Evolutionary conservation across 2,888 invertebrate species (phyloP), one percentile per base, ranked within the genome.

Genomic region (Lysandra coridon): DNA sequence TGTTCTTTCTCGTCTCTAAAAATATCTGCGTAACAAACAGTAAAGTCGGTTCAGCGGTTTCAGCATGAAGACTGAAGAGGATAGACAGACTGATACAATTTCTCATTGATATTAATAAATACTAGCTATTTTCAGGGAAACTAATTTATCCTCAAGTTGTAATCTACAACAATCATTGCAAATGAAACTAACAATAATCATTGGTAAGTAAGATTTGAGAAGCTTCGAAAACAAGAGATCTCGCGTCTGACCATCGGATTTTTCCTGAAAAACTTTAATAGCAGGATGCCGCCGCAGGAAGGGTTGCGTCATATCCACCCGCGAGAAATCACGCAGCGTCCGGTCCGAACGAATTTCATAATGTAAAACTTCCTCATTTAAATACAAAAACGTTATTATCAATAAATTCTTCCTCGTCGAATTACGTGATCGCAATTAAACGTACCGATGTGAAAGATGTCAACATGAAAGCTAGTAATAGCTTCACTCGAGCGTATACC

Each of bases 381-480:
- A 53, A 62, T 74, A 62, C 33, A 60, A 74, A 33, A 33, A 37
- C 33, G 49, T 30, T 73, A 69, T 40, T 73, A 73, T 23, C 37
- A 33, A 74, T 17, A 79, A 78, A 78, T 79, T 76, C 7, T 75
- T 33, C 53, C 75, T 53, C 74, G 44, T 2, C 44, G 23, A 75
- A 75, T 75, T 76, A 76, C 57, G 76, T 57, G 75, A 53, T 76
- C 23, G 69, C 64, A 69, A 78, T 79, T 80, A 79, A 77, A 78
- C 78, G 80, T 78, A 79, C 77, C 76, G 49, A 80, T 82, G 83
- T 83, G 83, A 84, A 83, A 83, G 82, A 84, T 81, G 86, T 88
- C 88, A 86, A 89, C 88, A 89, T 86, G 91, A 93, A 92, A 93
- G 92, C 89, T 89, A 87, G 85, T 87, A 89, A 90, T 86, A 87